phyloP scores from a whole-genome alignment of 2,113 vertebrate species.

The Lagopus muta region DNA sequence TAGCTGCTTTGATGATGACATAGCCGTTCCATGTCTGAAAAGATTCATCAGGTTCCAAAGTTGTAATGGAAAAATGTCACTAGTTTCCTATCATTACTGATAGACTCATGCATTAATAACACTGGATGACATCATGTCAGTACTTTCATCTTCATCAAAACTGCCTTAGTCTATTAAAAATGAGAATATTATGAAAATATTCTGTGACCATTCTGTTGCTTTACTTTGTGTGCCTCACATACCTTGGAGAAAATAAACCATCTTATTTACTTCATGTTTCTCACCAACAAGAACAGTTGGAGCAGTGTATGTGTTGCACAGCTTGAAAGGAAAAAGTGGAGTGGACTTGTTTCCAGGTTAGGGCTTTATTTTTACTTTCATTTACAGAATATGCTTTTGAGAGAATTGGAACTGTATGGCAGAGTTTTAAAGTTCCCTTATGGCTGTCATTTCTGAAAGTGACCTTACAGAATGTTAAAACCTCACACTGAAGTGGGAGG shows the following conservation, averaged over 20 bases:
- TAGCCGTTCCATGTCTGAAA: not conserved
- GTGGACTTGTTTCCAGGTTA: not conserved
- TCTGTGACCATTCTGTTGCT: not conserved
- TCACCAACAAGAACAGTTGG: not conserved
- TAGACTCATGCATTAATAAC: not conserved
- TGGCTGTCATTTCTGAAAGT: not conserved
- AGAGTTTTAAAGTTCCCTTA: not conserved
- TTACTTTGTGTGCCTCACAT: not conserved
- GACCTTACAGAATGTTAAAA: not conserved
- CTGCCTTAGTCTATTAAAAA: not conserved
- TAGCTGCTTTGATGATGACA: not conserved
- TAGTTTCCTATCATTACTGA: not conserved
- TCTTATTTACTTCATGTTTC: not conserved
- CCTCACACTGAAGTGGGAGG: not conserved
- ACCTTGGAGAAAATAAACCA: conserved; percentile 35
- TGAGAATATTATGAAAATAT: not conserved
- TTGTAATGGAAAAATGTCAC: not conserved
- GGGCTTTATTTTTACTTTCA: not conserved
- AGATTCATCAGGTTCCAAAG: not conserved
- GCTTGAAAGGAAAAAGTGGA: conserved; percentile 5
- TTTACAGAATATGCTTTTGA: not conserved
- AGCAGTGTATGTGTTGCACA: not conserved
- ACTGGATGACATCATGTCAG: not conserved
- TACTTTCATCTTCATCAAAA: not conserved
- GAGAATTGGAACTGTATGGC: not conserved